phyloP scores from a whole-genome alignment of 2,113 vertebrate genomes.

The Leptobrachium leishanense region DNA sequence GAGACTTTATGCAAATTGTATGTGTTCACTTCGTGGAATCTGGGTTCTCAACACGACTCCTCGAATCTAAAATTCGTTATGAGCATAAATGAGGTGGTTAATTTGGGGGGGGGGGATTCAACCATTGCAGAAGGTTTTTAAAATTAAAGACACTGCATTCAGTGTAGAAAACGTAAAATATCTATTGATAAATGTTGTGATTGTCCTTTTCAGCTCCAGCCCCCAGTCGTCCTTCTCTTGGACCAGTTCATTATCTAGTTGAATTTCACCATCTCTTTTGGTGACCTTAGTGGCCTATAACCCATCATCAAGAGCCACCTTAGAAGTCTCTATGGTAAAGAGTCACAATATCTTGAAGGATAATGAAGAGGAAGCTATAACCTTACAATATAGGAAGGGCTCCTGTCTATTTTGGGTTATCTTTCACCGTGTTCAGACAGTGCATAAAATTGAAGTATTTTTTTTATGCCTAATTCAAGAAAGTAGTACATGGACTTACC shows the following conservation, averaged over 20 bases:
- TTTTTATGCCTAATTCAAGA: background rate
- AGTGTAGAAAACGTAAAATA: background rate
- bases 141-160: background rate
- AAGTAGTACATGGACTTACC: background rate
- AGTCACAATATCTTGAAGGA: background rate
- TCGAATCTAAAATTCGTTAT: too few relatives aligned
- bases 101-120: too few relatives aligned
- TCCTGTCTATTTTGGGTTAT: slow-evolving; percentile 11
- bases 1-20: too few relatives aligned
- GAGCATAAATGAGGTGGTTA: too few relatives aligned
- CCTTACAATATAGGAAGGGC: slow-evolving; percentile 18
- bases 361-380: background rate
- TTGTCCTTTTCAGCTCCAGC: background rate
- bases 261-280: background rate
- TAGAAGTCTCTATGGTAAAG: background rate
- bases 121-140: too few relatives aligned
- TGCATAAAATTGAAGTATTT: background rate
- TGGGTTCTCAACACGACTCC: too few relatives aligned
- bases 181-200: background rate
- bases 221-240: background rate
- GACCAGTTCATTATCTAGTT: background rate
- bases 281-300: background rate
- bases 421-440: slow-evolving; percentile 25
- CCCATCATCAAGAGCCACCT: background rate
- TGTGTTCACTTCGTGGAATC: too few relatives aligned